A percentile compares a stretch with the other conserved stretches of the same genome.
Conservation (phyloP, 2,797 vertebrate genomes). For the Cossypha heuglini region DNA sequence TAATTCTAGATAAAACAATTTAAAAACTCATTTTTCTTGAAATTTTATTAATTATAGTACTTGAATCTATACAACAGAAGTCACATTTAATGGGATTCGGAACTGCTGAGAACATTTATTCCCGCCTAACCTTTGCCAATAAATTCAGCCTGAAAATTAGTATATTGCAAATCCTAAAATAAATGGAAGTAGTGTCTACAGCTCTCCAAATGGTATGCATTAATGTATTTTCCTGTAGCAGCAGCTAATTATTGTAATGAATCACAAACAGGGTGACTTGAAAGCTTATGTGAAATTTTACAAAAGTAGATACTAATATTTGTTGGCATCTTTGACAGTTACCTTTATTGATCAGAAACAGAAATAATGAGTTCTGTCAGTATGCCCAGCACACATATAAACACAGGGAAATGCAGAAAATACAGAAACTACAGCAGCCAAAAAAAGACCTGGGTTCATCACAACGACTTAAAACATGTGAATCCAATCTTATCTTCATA, state of each 20-base stretch:
- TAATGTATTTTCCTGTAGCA: conserved; percentile 16
- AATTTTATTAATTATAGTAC: conserved; percentile 44
- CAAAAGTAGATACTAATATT: conserved; percentile 1
- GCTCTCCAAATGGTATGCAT: conserved; percentile 22
- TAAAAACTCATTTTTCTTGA: background rate
- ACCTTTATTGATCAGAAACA: conserved; percentile 31
- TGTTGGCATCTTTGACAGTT: conserved; percentile 12
- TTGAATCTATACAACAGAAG: conserved; percentile 28
- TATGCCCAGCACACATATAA: background rate
- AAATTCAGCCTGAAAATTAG: conserved; percentile 34
- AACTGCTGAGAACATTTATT: conserved; percentile 48
- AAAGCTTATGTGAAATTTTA: conserved; percentile 33
- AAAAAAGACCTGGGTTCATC: background rate
- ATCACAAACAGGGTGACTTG: background rate
- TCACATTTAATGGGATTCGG: conserved; percentile 21
- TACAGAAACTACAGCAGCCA: background rate
- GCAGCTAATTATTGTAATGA: conserved; percentile 40
- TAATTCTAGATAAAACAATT: conserved; percentile 8
- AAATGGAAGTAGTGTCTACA: conserved; percentile 47
- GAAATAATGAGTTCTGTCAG: conserved; percentile 28
- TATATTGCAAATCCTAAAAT: conserved; percentile 43
- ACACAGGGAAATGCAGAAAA: background rate
- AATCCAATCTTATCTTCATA: background rate
- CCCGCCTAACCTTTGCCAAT: conserved; percentile 32
- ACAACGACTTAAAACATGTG: background rate